A percentile compares a stretch with the other conserved stretches of the same genome.
These are phyloP conservation scores for Cataglyphis albicans DNA, from an alignment of 2,888 invertebrate species.

Conservation along the genomic window DNA sequence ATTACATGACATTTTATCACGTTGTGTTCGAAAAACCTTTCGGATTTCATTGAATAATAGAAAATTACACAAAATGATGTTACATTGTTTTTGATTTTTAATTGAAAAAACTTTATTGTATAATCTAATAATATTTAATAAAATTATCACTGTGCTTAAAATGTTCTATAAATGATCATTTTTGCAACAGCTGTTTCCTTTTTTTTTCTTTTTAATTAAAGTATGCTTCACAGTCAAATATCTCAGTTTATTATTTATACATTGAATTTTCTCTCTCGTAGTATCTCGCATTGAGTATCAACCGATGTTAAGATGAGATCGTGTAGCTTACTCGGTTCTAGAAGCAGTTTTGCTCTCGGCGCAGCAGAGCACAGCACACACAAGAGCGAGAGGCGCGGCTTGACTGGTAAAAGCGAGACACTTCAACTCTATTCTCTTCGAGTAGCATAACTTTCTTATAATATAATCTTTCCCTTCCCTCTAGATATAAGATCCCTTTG, in stretches of 20 bases:
- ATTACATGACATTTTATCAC: background rate
- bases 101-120: background rate
- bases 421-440: background rate
- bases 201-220: constrained; percentile 4
- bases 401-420: constrained; percentile 56
- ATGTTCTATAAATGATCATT: background rate
- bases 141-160: background rate
- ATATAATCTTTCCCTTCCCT: background rate
- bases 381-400: constrained; percentile 56
- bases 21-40: background rate
- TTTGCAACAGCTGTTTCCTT: background rate
- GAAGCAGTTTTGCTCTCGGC: constrained; percentile 5
- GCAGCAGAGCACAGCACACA: constrained; percentile 78
- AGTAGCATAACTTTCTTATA: background rate
- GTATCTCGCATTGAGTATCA: constrained; percentile 10
- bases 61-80: constrained; percentile 6
- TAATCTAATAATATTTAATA: background rate
- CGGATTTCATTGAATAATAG: background rate
- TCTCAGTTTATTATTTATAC: background rate
- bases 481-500: background rate
- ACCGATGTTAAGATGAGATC: constrained; percentile 19
- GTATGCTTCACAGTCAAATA: background rate
- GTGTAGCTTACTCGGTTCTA: constrained; percentile 13
- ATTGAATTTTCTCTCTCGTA: background rate
- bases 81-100: background rate